Evolutionary conservation across 2,888 invertebrate genomes (phyloP), one percentile per base, ranked within the genome.

Genomic region (Nymphalis polychloros): DNA sequence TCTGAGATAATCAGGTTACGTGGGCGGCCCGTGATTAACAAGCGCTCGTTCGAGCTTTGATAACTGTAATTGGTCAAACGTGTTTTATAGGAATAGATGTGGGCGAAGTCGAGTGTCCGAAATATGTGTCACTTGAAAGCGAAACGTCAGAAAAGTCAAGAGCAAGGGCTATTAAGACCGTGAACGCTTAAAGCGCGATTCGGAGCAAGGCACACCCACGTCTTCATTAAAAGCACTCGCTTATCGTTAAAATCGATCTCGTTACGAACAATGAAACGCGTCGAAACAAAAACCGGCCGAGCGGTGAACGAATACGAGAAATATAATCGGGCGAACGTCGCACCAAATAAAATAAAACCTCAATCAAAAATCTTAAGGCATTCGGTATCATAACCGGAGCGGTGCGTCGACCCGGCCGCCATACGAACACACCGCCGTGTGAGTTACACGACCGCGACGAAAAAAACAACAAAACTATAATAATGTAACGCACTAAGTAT

Each of bases 401-500:
- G 85, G 90, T 84, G 85, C 91, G 89, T 87, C 89, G 89, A 90
- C 91, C 90, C 84, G 83, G 82, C 84, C 84, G 85, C 86, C 84
- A 82, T 82, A 87, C 78, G 87, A 85, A 82, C 82, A 85, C 86
- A 84, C 85, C 83, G 88, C 85, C 83, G 88, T 85, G 86, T 86
- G 86, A 87, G 86, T 87, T 88, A 91, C 89, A 88, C 85, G 86
- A 61, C 77, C 84, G 84, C 83, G 81, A 79, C 78, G 74, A 75
- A 85, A 87, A 87, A 88, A 87, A 88, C 86, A 88, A 88, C 86
- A 86, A 86, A 89, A 88, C 81, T 88, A 86, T 87, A 89, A 90
- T 90, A 90, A 90, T 90, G 89, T 89, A 90, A 90, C 89, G 88
- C 88, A 89, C 90, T 90, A 89, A 92, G 90, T 90, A 90, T 90